Base-by-base conservation (phyloP, 2,113 vertebrate species). In the Burhinus oedicnemus region DNA sequence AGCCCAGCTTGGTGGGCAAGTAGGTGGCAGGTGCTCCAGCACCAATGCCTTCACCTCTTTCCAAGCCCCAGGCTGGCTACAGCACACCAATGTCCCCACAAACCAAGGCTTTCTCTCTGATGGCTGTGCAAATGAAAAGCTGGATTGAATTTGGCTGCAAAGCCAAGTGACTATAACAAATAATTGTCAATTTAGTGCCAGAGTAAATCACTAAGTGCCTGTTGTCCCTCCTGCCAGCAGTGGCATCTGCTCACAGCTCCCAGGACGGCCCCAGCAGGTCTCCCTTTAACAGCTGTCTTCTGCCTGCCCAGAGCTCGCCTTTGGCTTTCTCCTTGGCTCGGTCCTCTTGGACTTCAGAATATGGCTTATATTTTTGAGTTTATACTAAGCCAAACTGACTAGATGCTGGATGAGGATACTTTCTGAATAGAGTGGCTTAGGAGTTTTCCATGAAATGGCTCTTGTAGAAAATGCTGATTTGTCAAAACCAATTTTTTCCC, bases 191-290 rank as follows among this genome's bases (percentile, higher is more conserved):
- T 79, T 82, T 66, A 65, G 44, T 40, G n/a, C 51, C 58, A 36
- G n/a, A 8, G 12, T 64, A 74, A 70, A 74, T 60, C 30, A 19
- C 8, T 34, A 42, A 38, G n/a, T 47, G 34, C 17, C 16, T 20
- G 6, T 62, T 51, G 51, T 60, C 44, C 27, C n/a, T 74, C 23
- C 54, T 36, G 38, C 38, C 71, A 44, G 55, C n/a, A 61, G 61
- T 2, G 0, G 20, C 1, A 0, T n/a, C 40, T 66, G 29, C 62
- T 87, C 4, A 0, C 36, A 72, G 42, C 36, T 72, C 44, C 70
- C 17, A 11, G 45, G 16, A 55, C 27, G 22, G 30, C 16, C 30
- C 3, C 80, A 61, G 61, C 18, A 65, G 29, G 15, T 75, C 29
- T 65, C 21, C 52, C 20, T 36, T n/a, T 55, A 77, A 49, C 60